Conservation (phyloP, 2,113 vertebrate species). For the Apaloderma vittatum region DNA sequence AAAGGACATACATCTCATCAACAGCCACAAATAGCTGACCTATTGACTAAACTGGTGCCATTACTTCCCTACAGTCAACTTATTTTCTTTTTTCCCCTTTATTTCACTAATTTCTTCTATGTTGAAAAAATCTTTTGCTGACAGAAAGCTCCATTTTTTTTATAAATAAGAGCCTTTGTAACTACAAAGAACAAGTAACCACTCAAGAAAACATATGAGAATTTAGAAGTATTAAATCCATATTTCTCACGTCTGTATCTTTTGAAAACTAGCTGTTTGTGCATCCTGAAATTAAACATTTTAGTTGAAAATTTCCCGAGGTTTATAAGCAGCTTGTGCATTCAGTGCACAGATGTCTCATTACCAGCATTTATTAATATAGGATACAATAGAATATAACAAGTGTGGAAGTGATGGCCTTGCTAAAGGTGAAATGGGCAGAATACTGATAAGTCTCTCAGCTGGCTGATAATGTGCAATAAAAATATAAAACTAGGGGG, state of each 20-base stretch:
- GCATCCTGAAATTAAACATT: not conserved
- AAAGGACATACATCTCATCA: not conserved
- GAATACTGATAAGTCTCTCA: not conserved
- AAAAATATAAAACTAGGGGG: not conserved
- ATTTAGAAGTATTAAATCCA: not conserved
- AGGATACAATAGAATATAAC: not conserved
- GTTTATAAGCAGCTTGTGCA: not conserved
- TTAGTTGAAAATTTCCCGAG: conserved; percentile 4
- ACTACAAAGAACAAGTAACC: not conserved
- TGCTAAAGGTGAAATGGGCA: not conserved
- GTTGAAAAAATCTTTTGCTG: not conserved
- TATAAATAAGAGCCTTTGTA: not conserved
- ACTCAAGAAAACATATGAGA: not conserved
- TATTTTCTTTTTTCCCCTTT: not conserved
- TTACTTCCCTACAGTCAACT: not conserved
- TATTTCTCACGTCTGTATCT: not conserved
- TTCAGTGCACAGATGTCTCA: not conserved
- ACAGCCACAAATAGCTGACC: not conserved
- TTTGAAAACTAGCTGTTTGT: not conserved
- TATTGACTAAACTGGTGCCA: not conserved
- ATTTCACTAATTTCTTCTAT: not conserved
- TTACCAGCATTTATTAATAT: not conserved
- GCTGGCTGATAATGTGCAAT: not conserved
- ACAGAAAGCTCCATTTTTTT: not conserved
- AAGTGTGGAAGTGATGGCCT: not conserved